Conservation (phyloP, 2,888 invertebrate genomes). For the Andrena trimmerana region DNA sequence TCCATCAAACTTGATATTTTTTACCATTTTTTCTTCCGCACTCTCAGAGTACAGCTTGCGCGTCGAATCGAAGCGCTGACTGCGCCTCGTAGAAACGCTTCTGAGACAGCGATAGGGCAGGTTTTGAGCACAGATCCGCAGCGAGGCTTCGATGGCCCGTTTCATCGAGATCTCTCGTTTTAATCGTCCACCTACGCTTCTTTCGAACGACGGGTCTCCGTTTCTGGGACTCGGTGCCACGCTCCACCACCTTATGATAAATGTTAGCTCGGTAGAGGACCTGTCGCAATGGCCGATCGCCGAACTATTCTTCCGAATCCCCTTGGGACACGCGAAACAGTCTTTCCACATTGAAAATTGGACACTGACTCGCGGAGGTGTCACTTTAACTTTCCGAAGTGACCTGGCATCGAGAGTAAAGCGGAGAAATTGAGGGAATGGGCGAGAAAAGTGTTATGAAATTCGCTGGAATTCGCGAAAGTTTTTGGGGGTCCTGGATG, state of each 20-base stretch:
- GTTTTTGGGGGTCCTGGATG: neutral
- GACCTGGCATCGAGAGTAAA: no score
- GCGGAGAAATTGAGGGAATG: no score
- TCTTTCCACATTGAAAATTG: no score
- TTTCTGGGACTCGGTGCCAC: slow-evolving; percentile 69
- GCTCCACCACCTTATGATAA: slow-evolving; percentile 72
- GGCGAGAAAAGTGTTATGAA: no score
- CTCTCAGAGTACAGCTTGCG: no score
- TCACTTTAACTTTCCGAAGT: neutral
- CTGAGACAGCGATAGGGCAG: neutral
- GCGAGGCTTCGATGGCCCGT: neutral
- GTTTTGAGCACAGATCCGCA: slow-evolving; percentile 57
- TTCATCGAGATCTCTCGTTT: neutral
- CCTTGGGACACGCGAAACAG: neutral
- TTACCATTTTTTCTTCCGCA: neutral
- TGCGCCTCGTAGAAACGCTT: slow-evolving; percentile 63
- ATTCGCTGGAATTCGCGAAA: neutral
- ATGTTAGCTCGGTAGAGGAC: slow-evolving; percentile 76
- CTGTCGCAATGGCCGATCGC: slow-evolving; percentile 69
- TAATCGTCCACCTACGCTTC: neutral
- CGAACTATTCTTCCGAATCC: neutral
- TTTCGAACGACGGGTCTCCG: slow-evolving; percentile 60
- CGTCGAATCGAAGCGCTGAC: slow-evolving; percentile 44
- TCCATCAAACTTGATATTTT: neutral
- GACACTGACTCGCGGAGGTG: neutral